Evolutionary conservation across 2,888 invertebrate species (phyloP).

Genomic region (Schrankia costaestrigalis): DNA sequence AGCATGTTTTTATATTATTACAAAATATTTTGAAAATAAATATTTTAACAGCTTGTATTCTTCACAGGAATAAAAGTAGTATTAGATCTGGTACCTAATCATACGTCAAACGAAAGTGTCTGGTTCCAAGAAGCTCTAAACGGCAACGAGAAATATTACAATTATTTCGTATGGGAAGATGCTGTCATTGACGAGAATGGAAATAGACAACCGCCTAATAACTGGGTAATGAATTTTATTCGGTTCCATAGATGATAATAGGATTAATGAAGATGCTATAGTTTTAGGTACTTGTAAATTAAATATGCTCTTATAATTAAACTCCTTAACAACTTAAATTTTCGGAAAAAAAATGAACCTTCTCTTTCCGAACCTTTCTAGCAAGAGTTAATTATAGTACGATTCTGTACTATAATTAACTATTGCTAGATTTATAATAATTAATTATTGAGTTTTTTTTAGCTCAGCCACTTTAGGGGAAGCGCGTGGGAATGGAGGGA

Average conservation of each 20-base stretch:
- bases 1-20: constrained; percentile 1
- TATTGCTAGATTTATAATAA: not conserved
- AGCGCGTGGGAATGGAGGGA: constrained; percentile 87
- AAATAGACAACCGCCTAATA: constrained; percentile 82
- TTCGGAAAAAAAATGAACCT: no score
- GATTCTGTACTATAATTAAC: no score
- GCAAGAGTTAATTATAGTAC: no score
- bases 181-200: constrained; percentile 70
- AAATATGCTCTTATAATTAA: no score
- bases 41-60: constrained; percentile 5
- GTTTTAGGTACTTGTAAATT: no score
- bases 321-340: no score
- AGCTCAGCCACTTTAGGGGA: constrained; percentile 81
- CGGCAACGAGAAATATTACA: constrained; percentile 81
- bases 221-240: constrained; percentile 80
- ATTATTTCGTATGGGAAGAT: constrained; percentile 88
- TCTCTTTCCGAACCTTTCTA: no score
- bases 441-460: not conserved
- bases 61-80: constrained; percentile 77
- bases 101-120: constrained; percentile 87
- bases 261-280: no score
- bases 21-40: not conserved
- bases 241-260: not conserved
- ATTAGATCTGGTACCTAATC: constrained; percentile 86
- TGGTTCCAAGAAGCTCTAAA: constrained; percentile 91